Base-by-base conservation (phyloP, 2,113 vertebrate genomes). In the Hyaena hyaena region DNA sequence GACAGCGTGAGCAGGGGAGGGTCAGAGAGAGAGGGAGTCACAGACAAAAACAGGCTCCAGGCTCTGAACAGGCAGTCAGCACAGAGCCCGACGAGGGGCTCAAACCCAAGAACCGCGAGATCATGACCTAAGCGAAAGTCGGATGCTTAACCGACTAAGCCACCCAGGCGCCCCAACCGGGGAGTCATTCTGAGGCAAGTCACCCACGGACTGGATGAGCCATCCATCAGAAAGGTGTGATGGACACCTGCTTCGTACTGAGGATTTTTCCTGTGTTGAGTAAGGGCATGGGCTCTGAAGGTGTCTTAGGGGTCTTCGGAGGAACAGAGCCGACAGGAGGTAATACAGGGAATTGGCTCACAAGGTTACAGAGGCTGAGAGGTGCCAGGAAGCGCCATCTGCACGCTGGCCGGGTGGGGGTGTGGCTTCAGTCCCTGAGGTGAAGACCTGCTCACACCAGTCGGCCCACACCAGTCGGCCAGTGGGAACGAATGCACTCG, bases 161-260 rank as follows among this genome's bases (percentile, higher is more conserved):
- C 35, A 35, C 35, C 35, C 35, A 35, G 35, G 35, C 35, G 35
- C 35, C 35, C 35, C 35, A 35, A 35, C 35, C 35, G 35, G 35
- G 35, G 0, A 6, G 31, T 50, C 69, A 23, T 0, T 0, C 1
- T 2, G 0, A 0, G 6, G 23, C 4, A 1, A 6, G 39, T 43
- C 1, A 2, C 9, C 43, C 16, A 0, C 21, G 0, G n/a, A 31
- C 31, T 0, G 0, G 81, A 24, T 4, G 3, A 0, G 2, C 19
- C 16, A 9, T 1, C 35, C 1, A 1, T 1, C 2, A 5, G 24
- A 39, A 53, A 5, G 1, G 2, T 12, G n/a, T 12, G 1, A 5
- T 4, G 35, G 7, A 9, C 2, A 0, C 15, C 17, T 4, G 33
- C 7, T 35, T 2, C 0, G 0, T 26, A 0, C 0, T 4, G 9